Percentiles rank a stretch among this genome's conserved stretches.
Conservation (phyloP, 1,140 invertebrate genomes). For the Hydropsyche tenuis region DNA sequence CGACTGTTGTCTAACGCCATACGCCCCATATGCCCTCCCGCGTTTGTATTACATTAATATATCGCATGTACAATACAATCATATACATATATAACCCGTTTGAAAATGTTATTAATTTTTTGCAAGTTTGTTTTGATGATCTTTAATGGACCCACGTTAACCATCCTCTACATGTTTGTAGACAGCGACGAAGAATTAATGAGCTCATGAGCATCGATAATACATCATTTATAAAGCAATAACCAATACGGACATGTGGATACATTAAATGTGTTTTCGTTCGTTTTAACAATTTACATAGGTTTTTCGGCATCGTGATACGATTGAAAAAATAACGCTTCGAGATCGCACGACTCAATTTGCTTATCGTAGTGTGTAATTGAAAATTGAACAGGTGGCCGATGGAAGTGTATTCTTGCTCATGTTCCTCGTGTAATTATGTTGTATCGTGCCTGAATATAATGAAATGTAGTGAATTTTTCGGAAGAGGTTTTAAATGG, state of each 20-base stretch:
- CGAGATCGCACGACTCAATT: not conserved
- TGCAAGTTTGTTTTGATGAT: conserved; percentile 41
- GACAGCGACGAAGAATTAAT: conserved; percentile 34
- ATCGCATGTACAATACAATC: not conserved
- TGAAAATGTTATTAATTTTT: conserved; percentile 38
- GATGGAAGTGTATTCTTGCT: not conserved
- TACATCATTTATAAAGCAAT: conserved; percentile 33
- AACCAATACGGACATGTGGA: not conserved
- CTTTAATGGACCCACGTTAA: conserved; percentile 29
- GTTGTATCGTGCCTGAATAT: too few species aligned
- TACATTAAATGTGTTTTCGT: not conserved
- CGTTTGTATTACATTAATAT: not conserved
- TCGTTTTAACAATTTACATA: not conserved
- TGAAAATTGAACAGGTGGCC: not conserved
- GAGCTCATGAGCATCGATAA: conserved; percentile 27
- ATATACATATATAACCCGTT: conserved; percentile 34
- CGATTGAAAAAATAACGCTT: not conserved
- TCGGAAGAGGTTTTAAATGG: too few species aligned
- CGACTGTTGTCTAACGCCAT: too few species aligned
- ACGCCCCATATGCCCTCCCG: too few species aligned
- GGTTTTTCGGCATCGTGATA: not conserved
- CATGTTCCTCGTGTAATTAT: too few species aligned
- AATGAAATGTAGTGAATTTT: too few species aligned
- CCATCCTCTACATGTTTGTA: conserved; percentile 30
- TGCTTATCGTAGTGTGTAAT: conserved; percentile 7